Base-by-base conservation (phyloP, 2,888 invertebrate genomes). In the Drosophila neonasuta region DNA sequence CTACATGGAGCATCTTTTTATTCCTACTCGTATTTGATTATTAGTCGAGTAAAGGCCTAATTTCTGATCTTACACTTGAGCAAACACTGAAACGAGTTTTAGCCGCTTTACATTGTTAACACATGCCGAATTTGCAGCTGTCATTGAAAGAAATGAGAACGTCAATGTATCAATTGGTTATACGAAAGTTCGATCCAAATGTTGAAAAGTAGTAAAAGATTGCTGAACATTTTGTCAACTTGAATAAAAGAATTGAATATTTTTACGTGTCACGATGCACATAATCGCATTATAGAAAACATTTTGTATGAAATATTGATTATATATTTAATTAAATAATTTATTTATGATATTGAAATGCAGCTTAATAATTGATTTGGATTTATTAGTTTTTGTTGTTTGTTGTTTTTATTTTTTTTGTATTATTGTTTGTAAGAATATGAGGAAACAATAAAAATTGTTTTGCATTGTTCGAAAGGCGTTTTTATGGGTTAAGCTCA, bases 51-150 rank as follows among this genome's bases (percentile, higher is more conserved):
- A 2, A 1, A 24, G 24, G 5, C 6, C 42, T 32, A 17, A 32
- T 44, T 44, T 42, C 10, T 8, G 3, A 32, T 5, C 32, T 11
- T 6, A 51, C 58, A 58, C 51, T 58, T 58, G 58, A 32, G 10
- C 32, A 58, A 58, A 44, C 42, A 58, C 7, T 17, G 1, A 7
- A 32, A 51, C 44, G 17, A 42, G 30, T 42, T 54, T 11, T 10
- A 32, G 8, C 30, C 11, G 20, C 32, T 5, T 54, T 20, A 42
- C 30, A 8, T 9, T 36, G 20, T 24, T 10, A 36, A 13, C 34
- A 36, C 11, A 11, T 55, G 24, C 30, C 8, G 41, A 7, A 52
- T 52, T 8, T 17, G 17, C 54, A 36, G 34, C 6, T 36, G 11
- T 34, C 10, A 2, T 34, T 34, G 34, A 11, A 11, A 0, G 24